Evolutionary conservation across 2,113 vertebrate genomes (phyloP).

Genomic region (Grammomys dolichurus): DNA sequence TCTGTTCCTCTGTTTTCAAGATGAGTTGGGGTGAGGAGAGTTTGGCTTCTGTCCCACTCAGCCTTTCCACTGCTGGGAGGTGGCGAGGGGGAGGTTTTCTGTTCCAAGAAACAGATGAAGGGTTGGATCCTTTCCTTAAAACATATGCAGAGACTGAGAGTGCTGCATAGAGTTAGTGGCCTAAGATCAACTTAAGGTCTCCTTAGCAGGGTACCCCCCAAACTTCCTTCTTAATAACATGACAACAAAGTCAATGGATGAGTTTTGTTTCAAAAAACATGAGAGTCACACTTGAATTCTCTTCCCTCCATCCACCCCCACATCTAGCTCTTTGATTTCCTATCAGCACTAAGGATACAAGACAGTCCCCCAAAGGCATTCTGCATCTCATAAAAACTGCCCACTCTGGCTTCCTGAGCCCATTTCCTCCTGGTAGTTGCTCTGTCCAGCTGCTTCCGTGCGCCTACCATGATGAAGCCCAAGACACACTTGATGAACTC

Average conservation of each 20-base stretch:
- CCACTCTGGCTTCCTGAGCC: not conserved
- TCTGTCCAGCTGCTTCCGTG: not conserved
- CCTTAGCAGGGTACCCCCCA: not conserved
- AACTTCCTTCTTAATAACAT: conserved; percentile 1
- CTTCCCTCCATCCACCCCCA: not conserved
- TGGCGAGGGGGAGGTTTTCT: not conserved
- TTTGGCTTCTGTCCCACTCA: not conserved
- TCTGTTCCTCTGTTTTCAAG: not conserved
- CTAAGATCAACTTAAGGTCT: not conserved
- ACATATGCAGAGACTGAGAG: not conserved
- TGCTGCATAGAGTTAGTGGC: not conserved
- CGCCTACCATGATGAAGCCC: no score
- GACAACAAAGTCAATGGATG: not conserved
- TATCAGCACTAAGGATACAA: not conserved
- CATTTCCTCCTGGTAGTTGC: not conserved
- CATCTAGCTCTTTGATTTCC: not conserved
- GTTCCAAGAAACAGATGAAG: conserved; percentile 33
- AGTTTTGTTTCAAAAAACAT: conserved; percentile 33
- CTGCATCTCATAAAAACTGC: not conserved
- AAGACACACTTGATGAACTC: not conserved
- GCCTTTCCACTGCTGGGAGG: conserved; percentile 13
- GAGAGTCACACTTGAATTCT: not conserved
- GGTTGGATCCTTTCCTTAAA: conserved; percentile 22
- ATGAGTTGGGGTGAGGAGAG: not conserved
- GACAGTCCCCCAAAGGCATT: not conserved